Evolutionary conservation across 2,797 vertebrate genomes (phyloP).

Genomic region (Threskiornis aethiopicus): DNA sequence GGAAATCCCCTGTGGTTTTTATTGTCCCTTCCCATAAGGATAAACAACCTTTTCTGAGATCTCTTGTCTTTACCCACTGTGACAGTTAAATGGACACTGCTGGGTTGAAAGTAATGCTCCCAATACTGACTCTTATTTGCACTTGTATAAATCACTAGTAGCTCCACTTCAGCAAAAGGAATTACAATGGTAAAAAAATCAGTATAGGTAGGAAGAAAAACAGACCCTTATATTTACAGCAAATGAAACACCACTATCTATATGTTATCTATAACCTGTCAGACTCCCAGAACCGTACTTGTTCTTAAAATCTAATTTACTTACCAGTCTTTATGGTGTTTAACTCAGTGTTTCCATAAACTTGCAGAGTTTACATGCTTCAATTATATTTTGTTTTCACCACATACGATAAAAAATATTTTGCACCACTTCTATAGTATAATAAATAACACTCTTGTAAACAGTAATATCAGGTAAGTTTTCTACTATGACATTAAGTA

Average conservation of each 20-base stretch:
- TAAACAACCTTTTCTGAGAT: constrained; percentile 51
- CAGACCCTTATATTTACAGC: not conserved
- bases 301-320: not conserved
- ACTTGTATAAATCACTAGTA: constrained; percentile 42
- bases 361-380: not conserved
- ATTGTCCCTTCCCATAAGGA: constrained; percentile 58
- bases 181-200: not conserved
- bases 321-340: not conserved
- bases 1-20: constrained; percentile 58
- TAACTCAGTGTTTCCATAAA: not conserved
- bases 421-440: not conserved
- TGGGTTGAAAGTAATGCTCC: constrained; percentile 56
- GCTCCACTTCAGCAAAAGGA: not conserved
- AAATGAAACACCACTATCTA: not conserved
- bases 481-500: not conserved
- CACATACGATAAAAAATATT: not conserved
- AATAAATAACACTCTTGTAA: not conserved
- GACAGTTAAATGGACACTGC: constrained; percentile 59
- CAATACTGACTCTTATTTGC: constrained; percentile 31
- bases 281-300: not conserved
- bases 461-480: not conserved
- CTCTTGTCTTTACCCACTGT: constrained; percentile 53
- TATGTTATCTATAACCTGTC: not conserved
- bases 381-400: not conserved
- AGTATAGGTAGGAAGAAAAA: not conserved